These are phyloP conservation scores for Umimayanthus kanabou DNA, from an alignment of 92 coral and sea anemone species.

Conservation along the genomic window DNA sequence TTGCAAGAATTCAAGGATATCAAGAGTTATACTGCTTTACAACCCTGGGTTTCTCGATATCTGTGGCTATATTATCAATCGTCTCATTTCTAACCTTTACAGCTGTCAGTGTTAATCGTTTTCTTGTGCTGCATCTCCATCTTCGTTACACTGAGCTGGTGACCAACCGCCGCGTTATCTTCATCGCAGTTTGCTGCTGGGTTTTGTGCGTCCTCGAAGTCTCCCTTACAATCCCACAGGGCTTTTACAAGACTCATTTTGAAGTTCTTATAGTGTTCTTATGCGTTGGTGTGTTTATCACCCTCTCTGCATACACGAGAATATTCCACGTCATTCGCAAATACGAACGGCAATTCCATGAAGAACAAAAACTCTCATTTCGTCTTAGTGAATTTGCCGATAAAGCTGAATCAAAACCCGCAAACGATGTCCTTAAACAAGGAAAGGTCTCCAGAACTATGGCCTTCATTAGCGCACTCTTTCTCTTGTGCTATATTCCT, in stretches of 20 bases:
- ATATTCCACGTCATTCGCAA: conserved; percentile 25
- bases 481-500: conserved; percentile 29
- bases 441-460: conserved; percentile 25
- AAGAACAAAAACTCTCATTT: conserved; percentile 31
- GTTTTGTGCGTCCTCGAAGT: conserved; percentile 24
- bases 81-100: conserved; percentile 20
- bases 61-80: conserved; percentile 11
- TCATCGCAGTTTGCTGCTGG: conserved; percentile 20
- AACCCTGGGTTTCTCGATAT: conserved; percentile 34
- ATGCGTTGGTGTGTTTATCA: conserved; percentile 7
- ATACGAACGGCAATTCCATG: conserved; percentile 13
- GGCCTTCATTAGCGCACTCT: conserved; percentile 25
- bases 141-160: conserved; percentile 36
- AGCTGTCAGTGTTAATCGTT: conserved; percentile 32
- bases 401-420: background rate
- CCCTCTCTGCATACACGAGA: conserved; percentile 14
- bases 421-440: conserved; percentile 25
- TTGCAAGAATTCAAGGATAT: conserved; percentile 26
- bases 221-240: conserved; percentile 21
- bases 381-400: conserved; percentile 7
- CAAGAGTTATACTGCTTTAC: conserved; percentile 7
- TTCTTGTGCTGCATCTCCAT: conserved; percentile 34
- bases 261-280: conserved; percentile 20
- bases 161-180: conserved; percentile 25
- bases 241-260: conserved; percentile 19